Conservation (phyloP, 2,113 vertebrate species). For the Naja naja region DNA sequence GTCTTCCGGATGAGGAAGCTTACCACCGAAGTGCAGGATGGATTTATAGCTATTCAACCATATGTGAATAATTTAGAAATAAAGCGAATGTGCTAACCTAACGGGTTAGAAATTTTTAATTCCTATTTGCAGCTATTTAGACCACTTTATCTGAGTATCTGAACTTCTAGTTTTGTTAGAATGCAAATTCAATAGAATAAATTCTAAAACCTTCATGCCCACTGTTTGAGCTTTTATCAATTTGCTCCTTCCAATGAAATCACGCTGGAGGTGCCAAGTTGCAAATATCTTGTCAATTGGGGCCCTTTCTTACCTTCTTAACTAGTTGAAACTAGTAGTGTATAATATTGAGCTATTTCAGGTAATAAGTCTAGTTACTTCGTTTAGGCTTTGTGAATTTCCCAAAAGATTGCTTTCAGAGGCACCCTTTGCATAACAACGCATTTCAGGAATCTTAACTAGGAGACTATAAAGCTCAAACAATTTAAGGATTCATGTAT, state of each 20-base stretch:
- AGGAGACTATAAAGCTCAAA: not conserved
- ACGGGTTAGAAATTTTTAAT: not conserved
- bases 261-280: not conserved
- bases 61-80: not conserved
- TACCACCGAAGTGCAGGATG: not conserved
- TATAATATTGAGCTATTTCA: not conserved
- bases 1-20: not conserved
- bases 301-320: not conserved
- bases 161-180: not conserved
- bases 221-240: not conserved
- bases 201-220: not conserved
- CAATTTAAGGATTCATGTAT: not conserved
- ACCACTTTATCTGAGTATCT: not conserved
- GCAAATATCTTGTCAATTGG: not conserved
- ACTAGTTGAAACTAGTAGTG: not conserved
- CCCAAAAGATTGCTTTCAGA: not conserved
- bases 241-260: not conserved
- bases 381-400: not conserved
- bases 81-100: not conserved
- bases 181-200: not conserved
- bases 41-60: not conserved
- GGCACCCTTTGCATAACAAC: not conserved
- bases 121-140: not conserved
- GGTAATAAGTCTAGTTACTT: not conserved
- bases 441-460: not conserved